Evolutionary conservation across 2,888 invertebrate species (phyloP), one percentile per base, ranked within the genome.

Genomic region (Loripinus fragilis): DNA sequence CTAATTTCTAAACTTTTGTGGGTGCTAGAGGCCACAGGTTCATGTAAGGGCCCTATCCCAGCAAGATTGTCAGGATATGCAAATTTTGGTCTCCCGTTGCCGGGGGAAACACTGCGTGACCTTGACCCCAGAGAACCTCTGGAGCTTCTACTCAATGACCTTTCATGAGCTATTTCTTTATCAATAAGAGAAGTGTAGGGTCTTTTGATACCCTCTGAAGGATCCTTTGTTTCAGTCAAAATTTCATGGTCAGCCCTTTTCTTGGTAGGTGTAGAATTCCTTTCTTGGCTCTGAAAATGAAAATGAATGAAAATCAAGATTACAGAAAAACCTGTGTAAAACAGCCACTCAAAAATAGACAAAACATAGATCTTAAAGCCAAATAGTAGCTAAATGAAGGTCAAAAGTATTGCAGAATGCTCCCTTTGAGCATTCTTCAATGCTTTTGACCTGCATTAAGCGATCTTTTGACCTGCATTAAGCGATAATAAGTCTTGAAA

Each of bases 21-120:
- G n/a, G 91, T 91, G 65, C 90, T 90, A 3, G 90, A 90, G 82
- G 90, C 90, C 23, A 90, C 74, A 0, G 91, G 91, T 17, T 88
- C 86, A 38, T 77, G 83, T 48, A 90, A 85, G 2, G 88, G 86
- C n/a, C 83, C 81, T 20, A 81, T 76, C 20, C 81, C 70, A n/a
- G 50, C 71, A 7, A 81, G n/a, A 64, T 75, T 79, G 12, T 79
- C 68, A n/a, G 80, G 79, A 25, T 85, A 83, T 2, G 76, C 48
- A 76, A 81, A 83, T 64, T 64, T 76, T 38, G 83, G 77, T 70
- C 80, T 64, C 0, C 83, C 83, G 38, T 79, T 74, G 1, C 66
- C 12, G 8, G 77, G 77, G n/a, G 79, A 78, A 35, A 69, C 41
- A 77, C 81, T 80, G 42, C 41, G 20, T 55, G 80, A 78, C 52